These are phyloP conservation scores for Teleiodes luculella DNA, from an alignment of 2,888 invertebrate species.

Conservation along the genomic window DNA sequence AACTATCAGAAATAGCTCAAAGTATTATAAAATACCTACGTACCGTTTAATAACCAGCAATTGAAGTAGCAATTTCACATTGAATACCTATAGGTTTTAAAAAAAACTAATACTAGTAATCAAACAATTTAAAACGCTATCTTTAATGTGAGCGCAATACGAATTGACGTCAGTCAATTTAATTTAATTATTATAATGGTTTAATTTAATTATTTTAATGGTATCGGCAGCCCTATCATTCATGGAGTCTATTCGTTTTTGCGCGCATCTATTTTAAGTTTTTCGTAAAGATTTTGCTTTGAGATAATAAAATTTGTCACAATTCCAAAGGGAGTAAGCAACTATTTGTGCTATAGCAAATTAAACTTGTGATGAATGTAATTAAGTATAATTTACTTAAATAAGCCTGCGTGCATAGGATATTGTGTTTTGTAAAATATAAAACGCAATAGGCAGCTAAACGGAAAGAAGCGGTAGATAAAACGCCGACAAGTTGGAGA, in stretches of 20 bases:
- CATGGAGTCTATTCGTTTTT: slow-evolving; percentile 54
- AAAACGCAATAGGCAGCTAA: slow-evolving; percentile 63
- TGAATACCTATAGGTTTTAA: too few relatives aligned
- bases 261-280: slow-evolving; percentile 68
- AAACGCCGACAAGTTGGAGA: slow-evolving; percentile 75
- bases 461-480: slow-evolving; percentile 76
- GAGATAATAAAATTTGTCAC: slow-evolving; percentile 55
- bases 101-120: background rate
- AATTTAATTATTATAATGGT: slow-evolving; percentile 16
- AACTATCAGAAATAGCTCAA: too few relatives aligned
- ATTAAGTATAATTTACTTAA: background rate
- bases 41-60: too few relatives aligned
- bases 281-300: slow-evolving; percentile 71
- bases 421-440: slow-evolving; percentile 19
- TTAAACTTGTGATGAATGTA: background rate
- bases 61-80: too few relatives aligned
- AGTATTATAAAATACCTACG: too few relatives aligned
- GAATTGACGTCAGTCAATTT: background rate
- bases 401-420: too few relatives aligned
- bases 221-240: slow-evolving; percentile 52
- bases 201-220: slow-evolving; percentile 38
- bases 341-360: background rate
- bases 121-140: slow-evolving; percentile 4
- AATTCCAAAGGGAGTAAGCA: slow-evolving; percentile 3
- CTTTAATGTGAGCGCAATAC: too few relatives aligned